A percentile compares a stretch with the other conserved stretches of the same genome.
Evolutionary conservation across 2,888 invertebrate genomes (phyloP).

Genomic region (Luperina nickerlii): DNA sequence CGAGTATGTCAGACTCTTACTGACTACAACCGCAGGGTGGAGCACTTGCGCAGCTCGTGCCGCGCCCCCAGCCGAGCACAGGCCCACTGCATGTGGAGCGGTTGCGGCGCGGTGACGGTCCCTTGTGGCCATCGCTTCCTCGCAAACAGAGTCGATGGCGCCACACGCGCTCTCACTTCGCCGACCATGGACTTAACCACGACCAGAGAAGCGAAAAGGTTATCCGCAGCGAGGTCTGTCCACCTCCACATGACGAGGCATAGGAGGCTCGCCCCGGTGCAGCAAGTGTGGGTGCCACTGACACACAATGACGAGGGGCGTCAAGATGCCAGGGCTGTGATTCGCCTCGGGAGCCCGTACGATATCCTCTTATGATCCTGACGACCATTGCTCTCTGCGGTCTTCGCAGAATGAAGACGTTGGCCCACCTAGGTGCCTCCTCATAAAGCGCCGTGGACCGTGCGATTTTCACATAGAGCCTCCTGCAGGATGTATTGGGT

Average conservation of each 20-base stretch:
- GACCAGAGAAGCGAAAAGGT: not conserved
- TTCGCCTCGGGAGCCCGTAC: not conserved
- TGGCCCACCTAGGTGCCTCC: not conserved
- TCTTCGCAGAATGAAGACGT: not conserved
- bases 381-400: not conserved
- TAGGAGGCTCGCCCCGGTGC: too few species aligned
- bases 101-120: too few species aligned
- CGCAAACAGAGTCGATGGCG: not conserved
- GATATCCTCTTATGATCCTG: not conserved
- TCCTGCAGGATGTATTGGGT: not conserved
- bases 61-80: too few species aligned
- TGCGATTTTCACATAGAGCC: not conserved
- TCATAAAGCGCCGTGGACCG: not conserved
- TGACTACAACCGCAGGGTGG: not conserved
- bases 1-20: not conserved
- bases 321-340: not conserved
- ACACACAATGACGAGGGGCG: not conserved
- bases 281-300: too few species aligned
- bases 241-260: too few species aligned
- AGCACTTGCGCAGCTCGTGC: too few species aligned
- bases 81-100: not conserved
- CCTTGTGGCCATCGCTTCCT: not conserved
- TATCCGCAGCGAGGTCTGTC: not conserved
- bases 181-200: not conserved
- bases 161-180: not conserved